A percentile compares a stretch with the other conserved stretches of the same genome.
These are phyloP conservation scores for Isaurus tuberculatus DNA, from an alignment of 92 coral and sea anemone genomes.

Conservation along the genomic window DNA sequence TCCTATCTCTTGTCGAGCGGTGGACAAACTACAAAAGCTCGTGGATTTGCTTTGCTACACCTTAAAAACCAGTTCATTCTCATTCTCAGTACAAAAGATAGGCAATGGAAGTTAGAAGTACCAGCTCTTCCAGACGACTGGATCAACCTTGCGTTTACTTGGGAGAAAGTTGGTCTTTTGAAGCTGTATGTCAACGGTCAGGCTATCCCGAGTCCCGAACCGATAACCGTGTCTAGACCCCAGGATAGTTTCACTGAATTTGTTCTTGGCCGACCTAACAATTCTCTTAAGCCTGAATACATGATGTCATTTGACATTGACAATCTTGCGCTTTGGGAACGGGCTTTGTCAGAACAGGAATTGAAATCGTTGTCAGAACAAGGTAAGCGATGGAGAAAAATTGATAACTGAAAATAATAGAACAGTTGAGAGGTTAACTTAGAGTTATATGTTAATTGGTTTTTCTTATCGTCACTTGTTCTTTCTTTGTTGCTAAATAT, in stretches of 20 bases:
- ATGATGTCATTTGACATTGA: conserved; percentile 65
- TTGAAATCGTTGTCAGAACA: conserved; percentile 35
- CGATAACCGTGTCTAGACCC: conserved; percentile 66
- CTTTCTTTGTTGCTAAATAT: too few species aligned
- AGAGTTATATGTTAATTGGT: too few species aligned
- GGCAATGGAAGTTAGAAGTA: conserved; percentile 83
- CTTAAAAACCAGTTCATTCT: conserved; percentile 70
- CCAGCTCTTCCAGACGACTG: conserved; percentile 77
- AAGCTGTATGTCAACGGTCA: conserved; percentile 81
- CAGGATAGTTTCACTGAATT: conserved; percentile 72
- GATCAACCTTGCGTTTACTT: conserved; percentile 92
- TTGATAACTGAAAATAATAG: neutral
- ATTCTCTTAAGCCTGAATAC: conserved; percentile 69
- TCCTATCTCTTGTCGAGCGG: conserved; percentile 86
- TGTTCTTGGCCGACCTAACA: conserved; percentile 84
- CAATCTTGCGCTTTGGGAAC: conserved; percentile 79
- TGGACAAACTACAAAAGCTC: conserved; percentile 87
- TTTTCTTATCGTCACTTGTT: neutral
- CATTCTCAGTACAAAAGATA: conserved; percentile 74
- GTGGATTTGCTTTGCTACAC: conserved; percentile 84
- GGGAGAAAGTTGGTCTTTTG: conserved; percentile 70
- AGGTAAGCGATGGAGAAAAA: conserved; percentile 2
- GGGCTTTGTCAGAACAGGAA: conserved; percentile 69
- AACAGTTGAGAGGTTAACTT: neutral
- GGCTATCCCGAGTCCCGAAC: conserved; percentile 58